Conservation (phyloP, 2,888 invertebrate species). For the Orthonevra nobilis region DNA sequence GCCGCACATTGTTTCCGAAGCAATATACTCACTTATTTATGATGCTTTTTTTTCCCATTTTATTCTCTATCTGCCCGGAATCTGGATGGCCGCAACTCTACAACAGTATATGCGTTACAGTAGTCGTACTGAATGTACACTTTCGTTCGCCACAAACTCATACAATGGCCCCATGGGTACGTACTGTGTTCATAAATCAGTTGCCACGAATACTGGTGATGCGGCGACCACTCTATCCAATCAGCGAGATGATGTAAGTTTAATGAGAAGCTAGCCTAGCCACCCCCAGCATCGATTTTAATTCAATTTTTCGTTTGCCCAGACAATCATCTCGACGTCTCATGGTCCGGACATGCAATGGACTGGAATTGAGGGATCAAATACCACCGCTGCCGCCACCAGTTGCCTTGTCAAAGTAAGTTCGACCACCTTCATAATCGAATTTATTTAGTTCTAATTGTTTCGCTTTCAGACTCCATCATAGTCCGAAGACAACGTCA, state of each 20-base stretch:
- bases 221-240: constrained; percentile 87
- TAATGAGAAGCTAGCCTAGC: constrained; percentile 1
- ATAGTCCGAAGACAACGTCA: constrained; percentile 80
- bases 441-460: constrained; percentile 67
- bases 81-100: constrained; percentile 25
- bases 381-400: constrained; percentile 82
- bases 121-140: constrained; percentile 98
- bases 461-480: constrained; percentile 77
- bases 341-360: constrained; percentile 89
- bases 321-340: constrained; percentile 83
- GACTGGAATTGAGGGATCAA: constrained; percentile 86
- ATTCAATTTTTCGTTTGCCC: constrained; percentile 20
- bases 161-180: constrained; percentile 98
- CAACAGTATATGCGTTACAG: constrained; percentile 93
- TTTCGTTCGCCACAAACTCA: constrained; percentile 99
- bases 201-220: constrained; percentile 95
- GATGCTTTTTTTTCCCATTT: constrained; percentile 18
- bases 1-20: constrained; percentile 26
- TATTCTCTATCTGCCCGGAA: constrained; percentile 4
- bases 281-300: constrained; percentile 6
- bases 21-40: constrained; percentile 44
- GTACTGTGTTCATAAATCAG: constrained; percentile 96
- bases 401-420: constrained; percentile 81
- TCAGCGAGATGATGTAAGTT: constrained; percentile 80
- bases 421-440: constrained; percentile 31